Base-by-base conservation (phyloP, 2,888 invertebrate genomes). In the Willowsia nigromaculata region DNA sequence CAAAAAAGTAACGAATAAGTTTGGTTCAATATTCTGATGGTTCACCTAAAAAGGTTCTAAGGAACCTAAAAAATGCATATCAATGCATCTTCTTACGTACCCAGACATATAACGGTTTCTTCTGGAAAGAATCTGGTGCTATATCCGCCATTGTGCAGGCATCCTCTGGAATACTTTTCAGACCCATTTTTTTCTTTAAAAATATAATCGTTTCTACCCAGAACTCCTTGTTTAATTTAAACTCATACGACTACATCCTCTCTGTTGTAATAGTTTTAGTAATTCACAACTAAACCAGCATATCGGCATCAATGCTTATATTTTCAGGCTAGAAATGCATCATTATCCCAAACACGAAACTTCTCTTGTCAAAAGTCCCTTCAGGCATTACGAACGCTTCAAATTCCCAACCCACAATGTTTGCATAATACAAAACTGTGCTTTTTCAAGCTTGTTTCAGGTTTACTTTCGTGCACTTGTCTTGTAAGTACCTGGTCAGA, bases 31-130 rank as follows among this genome's bases (percentile, higher is more conserved):
- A n/a, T n/a, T n/a, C n/a, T n/a, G n/a, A n/a, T n/a, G n/a, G n/a
- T n/a, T n/a, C n/a, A n/a, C n/a, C n/a, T n/a, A n/a, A n/a, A n/a
- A n/a, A n/a, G n/a, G n/a, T n/a, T n/a, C n/a, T n/a, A n/a, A n/a
- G n/a, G n/a, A n/a, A n/a, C n/a, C n/a, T 33, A 33, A 62, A 62
- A 15, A 1, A 7, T 71, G 33, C 15, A 74, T 43, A 74, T 25
- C 13, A 9, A 25, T 74, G 47, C 13, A 71, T 37, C 11, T 40
- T 59, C 47, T 18, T 25, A 18, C 88, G 89, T 90, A 91, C 92
- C 92, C 92, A 92, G 71, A 89, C 89, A 62, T 90, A 92, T 62
- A 92, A 83, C 15, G 92, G 92, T 33, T 88, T 88, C 37, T 88
- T 88, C 33, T 88, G 88, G 27, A 88, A 88, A 1, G 88, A 88